Percentiles rank a stretch among this genome's conserved stretches.
These are phyloP conservation scores for Fulmarus glacialis DNA, from an alignment of 2,113 vertebrate species.

Conservation along the genomic window DNA sequence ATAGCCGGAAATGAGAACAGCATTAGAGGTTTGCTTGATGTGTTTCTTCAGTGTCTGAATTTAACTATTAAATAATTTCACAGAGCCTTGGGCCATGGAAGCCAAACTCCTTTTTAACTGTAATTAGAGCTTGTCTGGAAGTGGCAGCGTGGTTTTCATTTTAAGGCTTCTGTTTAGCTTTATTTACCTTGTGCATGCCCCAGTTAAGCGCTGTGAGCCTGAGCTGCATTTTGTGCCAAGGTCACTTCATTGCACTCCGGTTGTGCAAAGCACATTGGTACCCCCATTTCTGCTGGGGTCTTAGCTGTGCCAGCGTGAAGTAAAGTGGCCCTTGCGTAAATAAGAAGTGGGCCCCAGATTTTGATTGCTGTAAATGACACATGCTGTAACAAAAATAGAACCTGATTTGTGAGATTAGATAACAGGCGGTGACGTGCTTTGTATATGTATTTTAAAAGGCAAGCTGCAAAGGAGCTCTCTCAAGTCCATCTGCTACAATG, in stretches of 20 bases:
- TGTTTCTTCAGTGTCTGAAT: background rate
- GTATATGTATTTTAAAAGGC: constrained; percentile 22
- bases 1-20: background rate
- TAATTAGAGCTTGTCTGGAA: background rate
- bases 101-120: background rate
- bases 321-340: background rate
- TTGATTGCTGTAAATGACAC: background rate
- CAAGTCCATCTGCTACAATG: background rate
- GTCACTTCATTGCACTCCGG: rapidly evolving
- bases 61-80: background rate
- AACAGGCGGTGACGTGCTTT: background rate
- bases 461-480: background rate
- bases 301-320: background rate
- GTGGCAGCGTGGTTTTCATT: background rate
- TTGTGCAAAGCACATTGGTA: background rate
- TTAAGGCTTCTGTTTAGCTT: background rate
- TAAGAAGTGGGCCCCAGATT: background rate
- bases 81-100: background rate
- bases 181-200: background rate
- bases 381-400: background rate
- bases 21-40: background rate
- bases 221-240: background rate
- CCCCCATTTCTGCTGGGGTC: background rate
- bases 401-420: background rate
- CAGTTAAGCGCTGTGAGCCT: background rate